Conservation (phyloP, 2,888 invertebrate genomes). For the Agrochola lychnidis region DNA sequence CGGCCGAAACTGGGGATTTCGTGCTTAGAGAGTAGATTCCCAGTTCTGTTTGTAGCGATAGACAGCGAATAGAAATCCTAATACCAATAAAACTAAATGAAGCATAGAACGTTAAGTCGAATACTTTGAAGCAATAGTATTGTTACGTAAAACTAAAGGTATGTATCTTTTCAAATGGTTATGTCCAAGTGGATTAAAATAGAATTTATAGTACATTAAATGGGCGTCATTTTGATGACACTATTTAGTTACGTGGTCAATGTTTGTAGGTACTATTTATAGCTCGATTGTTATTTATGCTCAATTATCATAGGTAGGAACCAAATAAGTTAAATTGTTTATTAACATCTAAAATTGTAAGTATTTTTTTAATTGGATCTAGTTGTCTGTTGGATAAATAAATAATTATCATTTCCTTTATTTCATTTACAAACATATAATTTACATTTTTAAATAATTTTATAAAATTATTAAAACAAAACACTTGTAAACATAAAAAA, state of each 20-base stretch:
- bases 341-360: too few relatives aligned
- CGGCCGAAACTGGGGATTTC: too few relatives aligned
- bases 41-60: slow-evolving; percentile 40
- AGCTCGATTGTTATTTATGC: background rate
- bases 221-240: background rate
- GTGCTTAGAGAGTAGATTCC: too few relatives aligned
- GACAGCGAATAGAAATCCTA: slow-evolving; percentile 41
- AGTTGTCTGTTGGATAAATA: too few relatives aligned
- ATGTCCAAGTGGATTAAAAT: background rate
- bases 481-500: too few relatives aligned
- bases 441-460: too few relatives aligned
- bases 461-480: too few relatives aligned
- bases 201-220: background rate
- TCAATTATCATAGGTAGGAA: background rate
- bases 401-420: too few relatives aligned
- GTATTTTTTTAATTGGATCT: too few relatives aligned
- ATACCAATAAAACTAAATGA: slow-evolving; percentile 57
- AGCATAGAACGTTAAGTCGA: slow-evolving; percentile 41
- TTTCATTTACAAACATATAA: too few relatives aligned
- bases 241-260: background rate
- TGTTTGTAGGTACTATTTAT: background rate
- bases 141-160: slow-evolving; percentile 4
- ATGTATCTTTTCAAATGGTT: slow-evolving; percentile 6
- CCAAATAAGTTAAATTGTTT: too few relatives aligned
- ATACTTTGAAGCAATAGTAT: slow-evolving; percentile 30